These are phyloP conservation scores for Tetragonula carbonaria DNA, from an alignment of 2,888 invertebrate species.

Conservation along the genomic window DNA sequence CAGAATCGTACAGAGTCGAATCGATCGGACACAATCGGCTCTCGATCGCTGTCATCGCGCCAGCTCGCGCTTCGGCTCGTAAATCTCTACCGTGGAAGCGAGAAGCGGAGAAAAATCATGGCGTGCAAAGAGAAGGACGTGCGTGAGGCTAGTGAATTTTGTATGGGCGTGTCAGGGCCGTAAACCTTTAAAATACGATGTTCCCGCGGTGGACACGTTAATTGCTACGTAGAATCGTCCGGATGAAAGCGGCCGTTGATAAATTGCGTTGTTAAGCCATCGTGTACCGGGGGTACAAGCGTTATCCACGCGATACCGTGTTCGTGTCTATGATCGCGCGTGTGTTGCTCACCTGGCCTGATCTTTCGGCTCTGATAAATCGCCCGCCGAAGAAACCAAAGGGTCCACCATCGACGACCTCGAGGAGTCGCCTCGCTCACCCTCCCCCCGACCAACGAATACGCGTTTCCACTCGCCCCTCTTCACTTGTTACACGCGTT, in stretches of 20 bases:
- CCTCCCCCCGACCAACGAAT: conserved; percentile 24
- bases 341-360: conserved; percentile 73
- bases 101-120: conserved; percentile 26
- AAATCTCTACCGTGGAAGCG: conserved; percentile 49
- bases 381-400: conserved; percentile 68
- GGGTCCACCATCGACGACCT: conserved; percentile 60
- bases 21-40: background rate
- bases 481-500: background rate
- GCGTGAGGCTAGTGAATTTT: conserved; percentile 76
- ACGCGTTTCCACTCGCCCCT: conserved; percentile 29
- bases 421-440: conserved; percentile 49
- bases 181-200: conserved; percentile 82
- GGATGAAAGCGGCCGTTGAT: conserved; percentile 81
- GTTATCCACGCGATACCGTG: conserved; percentile 71
- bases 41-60: conserved; percentile 36
- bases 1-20: background rate
- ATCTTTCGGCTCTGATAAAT: conserved; percentile 79
- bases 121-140: conserved; percentile 29
- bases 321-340: conserved; percentile 50
- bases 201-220: conserved; percentile 81
- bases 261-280: conserved; percentile 80
- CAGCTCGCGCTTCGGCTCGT: conserved; percentile 18
- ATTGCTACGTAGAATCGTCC: conserved; percentile 81
- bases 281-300: conserved; percentile 64
- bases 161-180: conserved; percentile 81